Percentiles rank a stretch among this genome's conserved stretches.
Evolutionary conservation across 2,888 invertebrate species (phyloP).

Genomic region (Lasioglossum calceatum): DNA sequence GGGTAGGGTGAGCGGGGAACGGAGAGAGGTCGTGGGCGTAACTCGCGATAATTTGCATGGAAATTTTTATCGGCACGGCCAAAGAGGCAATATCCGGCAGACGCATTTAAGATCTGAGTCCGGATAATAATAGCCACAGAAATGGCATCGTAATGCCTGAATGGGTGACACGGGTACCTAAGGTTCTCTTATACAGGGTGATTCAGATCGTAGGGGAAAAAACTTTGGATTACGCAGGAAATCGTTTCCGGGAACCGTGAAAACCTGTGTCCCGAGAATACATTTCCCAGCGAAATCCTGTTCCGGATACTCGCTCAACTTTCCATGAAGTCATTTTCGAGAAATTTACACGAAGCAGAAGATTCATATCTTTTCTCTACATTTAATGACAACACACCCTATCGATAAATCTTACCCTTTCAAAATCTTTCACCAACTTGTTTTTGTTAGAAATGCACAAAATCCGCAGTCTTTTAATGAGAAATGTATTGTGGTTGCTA

Average conservation of each 20-base stretch:
- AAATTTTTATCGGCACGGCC: constrained; percentile 80
- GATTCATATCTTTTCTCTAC: background rate
- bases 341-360: background rate
- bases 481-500: too few relatives aligned
- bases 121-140: constrained; percentile 77
- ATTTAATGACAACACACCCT: background rate
- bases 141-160: constrained; percentile 68
- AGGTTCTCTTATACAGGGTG: constrained; percentile 40
- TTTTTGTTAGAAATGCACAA: too few relatives aligned
- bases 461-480: too few relatives aligned
- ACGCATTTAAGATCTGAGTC: constrained; percentile 80
- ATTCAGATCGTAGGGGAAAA: background rate
- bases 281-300: background rate
- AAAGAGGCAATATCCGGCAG: constrained; percentile 81
- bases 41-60: constrained; percentile 81
- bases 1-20: background rate
- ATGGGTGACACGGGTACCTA: constrained; percentile 65
- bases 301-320: background rate
- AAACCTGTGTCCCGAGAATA: background rate
- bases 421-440: background rate
- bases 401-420: background rate
- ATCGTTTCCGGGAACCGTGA: background rate
- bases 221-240: background rate
- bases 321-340: too few relatives aligned
- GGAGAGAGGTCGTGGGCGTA: constrained; percentile 73